Evolutionary conservation across 2,797 vertebrate genomes (phyloP).

Genomic region (Silurus aristotelis): DNA sequence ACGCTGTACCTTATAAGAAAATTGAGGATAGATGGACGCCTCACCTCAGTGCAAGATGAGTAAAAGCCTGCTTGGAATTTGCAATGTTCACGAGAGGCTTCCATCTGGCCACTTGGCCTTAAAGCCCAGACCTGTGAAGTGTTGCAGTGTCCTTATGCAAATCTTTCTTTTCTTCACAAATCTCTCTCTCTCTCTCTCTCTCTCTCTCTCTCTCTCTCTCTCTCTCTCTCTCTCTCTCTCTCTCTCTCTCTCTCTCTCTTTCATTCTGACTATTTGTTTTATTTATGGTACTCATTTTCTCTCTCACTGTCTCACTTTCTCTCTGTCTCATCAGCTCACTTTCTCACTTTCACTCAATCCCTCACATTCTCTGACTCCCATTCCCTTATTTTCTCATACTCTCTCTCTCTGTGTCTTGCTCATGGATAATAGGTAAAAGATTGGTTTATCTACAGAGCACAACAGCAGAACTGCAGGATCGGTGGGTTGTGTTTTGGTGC

Average conservation of each 20-base stretch:
- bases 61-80: too few species aligned
- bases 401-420: background rate
- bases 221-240: background rate
- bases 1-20: too few species aligned
- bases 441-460: background rate
- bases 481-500: constrained; percentile 3
- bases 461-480: constrained; percentile 21
- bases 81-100: too few species aligned
- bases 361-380: background rate
- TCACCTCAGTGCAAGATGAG: too few species aligned
- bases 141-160: too few species aligned
- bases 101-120: too few species aligned
- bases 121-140: too few species aligned
- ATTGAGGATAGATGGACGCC: too few species aligned
- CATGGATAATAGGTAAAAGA: background rate
- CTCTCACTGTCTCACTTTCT: background rate
- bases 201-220: background rate
- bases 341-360: background rate
- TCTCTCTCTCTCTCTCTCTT: background rate
- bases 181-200: background rate
- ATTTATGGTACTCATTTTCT: background rate
- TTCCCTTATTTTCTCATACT: too few species aligned
- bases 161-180: background rate
- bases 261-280: too few species aligned
- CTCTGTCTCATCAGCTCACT: background rate